A percentile compares a stretch with the other conserved stretches of the same genome.
Evolutionary conservation across 2,888 invertebrate genomes (phyloP).

Genomic region (Sphinx pinastri): DNA sequence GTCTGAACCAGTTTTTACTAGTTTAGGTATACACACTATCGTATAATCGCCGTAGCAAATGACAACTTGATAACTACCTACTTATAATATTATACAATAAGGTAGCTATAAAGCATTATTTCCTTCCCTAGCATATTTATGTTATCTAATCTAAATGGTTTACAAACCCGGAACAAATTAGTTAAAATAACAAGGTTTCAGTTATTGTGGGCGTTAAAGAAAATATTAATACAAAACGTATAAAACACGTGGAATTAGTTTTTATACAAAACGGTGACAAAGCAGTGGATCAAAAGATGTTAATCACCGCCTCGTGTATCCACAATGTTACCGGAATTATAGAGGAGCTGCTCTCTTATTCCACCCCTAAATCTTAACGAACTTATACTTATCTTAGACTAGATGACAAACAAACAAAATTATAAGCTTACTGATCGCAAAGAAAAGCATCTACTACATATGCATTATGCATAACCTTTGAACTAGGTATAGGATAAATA

Average conservation of each 20-base stretch:
- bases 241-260: too few relatives aligned
- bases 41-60: not conserved
- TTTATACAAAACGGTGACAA: too few relatives aligned
- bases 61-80: slow-evolving; percentile 10
- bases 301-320: too few relatives aligned
- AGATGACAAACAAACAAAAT: slow-evolving; percentile 37
- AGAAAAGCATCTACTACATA: not conserved
- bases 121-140: slow-evolving; percentile 19
- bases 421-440: slow-evolving; percentile 8
- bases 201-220: not conserved
- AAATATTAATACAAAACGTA: not conserved
- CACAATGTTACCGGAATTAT: too few relatives aligned
- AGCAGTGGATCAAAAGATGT: too few relatives aligned
- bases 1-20: slow-evolving; percentile 3
- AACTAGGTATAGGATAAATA: not conserved
- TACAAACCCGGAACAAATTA: slow-evolving; percentile 25
- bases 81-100: slow-evolving; percentile 14
- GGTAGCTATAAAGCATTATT: slow-evolving; percentile 7
- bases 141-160: slow-evolving; percentile 25
- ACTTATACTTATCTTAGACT: slow-evolving; percentile 41
- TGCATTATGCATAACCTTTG: not conserved
- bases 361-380: too few relatives aligned
- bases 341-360: too few relatives aligned
- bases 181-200: slow-evolving; percentile 15
- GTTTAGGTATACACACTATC: not conserved